These are phyloP conservation scores for Paralvinella palmiformis DNA, from an alignment of 1,140 invertebrate genomes.

Conservation along the genomic window DNA sequence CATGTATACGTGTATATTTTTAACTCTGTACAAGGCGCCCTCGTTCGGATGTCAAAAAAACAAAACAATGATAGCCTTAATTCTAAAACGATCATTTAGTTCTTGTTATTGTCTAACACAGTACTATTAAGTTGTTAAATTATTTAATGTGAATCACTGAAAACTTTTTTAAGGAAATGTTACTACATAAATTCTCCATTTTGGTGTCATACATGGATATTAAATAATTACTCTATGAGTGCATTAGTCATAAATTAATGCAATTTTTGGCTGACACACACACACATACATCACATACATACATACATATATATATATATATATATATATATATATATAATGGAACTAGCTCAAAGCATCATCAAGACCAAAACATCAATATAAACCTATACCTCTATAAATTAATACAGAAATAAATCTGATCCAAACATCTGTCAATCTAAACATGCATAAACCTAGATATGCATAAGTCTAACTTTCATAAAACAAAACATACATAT, in stretches of 20 bases:
- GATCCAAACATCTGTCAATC: background rate
- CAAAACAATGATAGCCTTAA: too few species aligned
- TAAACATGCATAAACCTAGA: background rate
- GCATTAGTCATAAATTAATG: background rate
- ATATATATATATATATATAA: background rate
- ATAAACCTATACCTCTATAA: background rate
- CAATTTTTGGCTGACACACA: background rate
- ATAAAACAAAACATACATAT: background rate
- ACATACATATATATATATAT: conserved; percentile 1
- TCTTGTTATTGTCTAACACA: background rate
- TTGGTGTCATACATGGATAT: background rate
- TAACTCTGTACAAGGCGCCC: too few species aligned
- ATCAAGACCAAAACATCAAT: background rate
- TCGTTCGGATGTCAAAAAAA: too few species aligned
- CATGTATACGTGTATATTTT: too few species aligned
- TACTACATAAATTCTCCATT: background rate
- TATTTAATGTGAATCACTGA: background rate
- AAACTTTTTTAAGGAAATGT: background rate
- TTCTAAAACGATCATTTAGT: background rate
- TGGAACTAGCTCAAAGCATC: background rate
- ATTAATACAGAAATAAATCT: background rate
- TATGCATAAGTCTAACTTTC: background rate
- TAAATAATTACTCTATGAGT: background rate
- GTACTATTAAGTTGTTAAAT: background rate
- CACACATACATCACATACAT: background rate